phyloP scores from a whole-genome alignment of 2,797 vertebrate species.

The Melanotaenia maccullochi region DNA sequence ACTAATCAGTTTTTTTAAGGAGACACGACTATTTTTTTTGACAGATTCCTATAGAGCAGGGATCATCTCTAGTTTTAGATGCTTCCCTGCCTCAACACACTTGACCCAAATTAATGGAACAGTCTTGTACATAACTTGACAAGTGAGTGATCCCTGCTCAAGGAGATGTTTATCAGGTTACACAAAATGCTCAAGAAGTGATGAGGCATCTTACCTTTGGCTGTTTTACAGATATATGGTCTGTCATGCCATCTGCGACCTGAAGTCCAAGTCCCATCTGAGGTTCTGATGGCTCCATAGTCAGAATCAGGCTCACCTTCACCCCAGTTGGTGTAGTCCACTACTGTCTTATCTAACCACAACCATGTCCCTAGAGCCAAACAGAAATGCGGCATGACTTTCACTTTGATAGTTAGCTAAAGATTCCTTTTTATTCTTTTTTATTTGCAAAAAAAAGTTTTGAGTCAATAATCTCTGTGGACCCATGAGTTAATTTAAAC shows the following conservation, averaged over 20 bases:
- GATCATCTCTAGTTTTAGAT: too few species aligned
- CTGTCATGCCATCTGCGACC: slow-evolving; percentile 63
- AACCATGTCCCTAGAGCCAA: slow-evolving; percentile 62
- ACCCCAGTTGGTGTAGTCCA: slow-evolving; percentile 76
- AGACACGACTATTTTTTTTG: too few species aligned
- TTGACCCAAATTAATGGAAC: too few species aligned
- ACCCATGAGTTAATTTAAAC: neutral
- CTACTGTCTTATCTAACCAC: slow-evolving; percentile 71
- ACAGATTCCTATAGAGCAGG: too few species aligned
- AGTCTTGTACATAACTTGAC: too few species aligned
- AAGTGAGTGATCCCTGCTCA: too few species aligned
- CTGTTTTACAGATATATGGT: slow-evolving; percentile 72
- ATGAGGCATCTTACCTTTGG: slow-evolving; percentile 64
- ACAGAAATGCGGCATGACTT: slow-evolving; percentile 14
- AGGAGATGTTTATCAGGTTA: neutral
- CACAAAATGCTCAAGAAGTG: neutral
- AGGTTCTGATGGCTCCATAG: slow-evolving; percentile 49
- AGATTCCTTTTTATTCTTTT: neutral
- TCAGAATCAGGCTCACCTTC: slow-evolving; percentile 32
- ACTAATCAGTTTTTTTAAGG: too few species aligned
- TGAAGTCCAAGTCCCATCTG: slow-evolving; percentile 63
- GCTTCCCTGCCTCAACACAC: too few species aligned
- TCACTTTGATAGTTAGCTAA: neutral
- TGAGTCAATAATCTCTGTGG: neutral
- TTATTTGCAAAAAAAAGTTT: neutral